These are phyloP conservation scores for Tetragonisca angustula DNA, from an alignment of 2,888 invertebrate species.

Conservation along the genomic window DNA sequence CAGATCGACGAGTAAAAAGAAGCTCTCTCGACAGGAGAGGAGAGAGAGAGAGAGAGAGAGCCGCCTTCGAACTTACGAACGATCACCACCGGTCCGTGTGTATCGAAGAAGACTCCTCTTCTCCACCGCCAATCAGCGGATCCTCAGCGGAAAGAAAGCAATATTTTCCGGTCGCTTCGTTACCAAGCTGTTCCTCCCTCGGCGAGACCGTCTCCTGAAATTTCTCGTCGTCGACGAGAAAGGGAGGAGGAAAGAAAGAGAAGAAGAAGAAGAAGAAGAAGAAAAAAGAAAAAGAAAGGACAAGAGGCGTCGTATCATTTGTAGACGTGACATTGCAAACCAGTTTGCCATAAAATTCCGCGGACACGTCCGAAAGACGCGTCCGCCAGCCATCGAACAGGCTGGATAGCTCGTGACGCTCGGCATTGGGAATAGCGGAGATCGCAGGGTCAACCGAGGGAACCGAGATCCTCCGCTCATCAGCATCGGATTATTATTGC, in stretches of 20 bases:
- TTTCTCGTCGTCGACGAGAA: not conserved
- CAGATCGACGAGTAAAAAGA: not conserved
- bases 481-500: slow-evolving; percentile 70
- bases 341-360: slow-evolving; percentile 42
- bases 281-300: not conserved
- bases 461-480: slow-evolving; percentile 60
- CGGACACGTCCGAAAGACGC: slow-evolving; percentile 25
- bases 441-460: slow-evolving; percentile 51
- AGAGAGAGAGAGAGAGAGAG: too few relatives aligned
- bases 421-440: slow-evolving; percentile 41
- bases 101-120: not conserved
- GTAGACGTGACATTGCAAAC: slow-evolving; percentile 40
- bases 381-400: slow-evolving; percentile 31
- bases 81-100: not conserved
- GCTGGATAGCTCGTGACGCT: slow-evolving; percentile 27
- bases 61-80: slow-evolving; percentile 9
- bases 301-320: slow-evolving; percentile 28
- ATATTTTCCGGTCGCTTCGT: slow-evolving; percentile 23
- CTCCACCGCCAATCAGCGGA: slow-evolving; percentile 10
- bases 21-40: too few relatives aligned
- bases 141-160: slow-evolving; percentile 10
- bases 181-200: not conserved
- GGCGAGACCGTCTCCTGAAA: not conserved
- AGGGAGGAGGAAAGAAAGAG: not conserved
- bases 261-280: not conserved